Base-by-base conservation (phyloP, 2,888 invertebrate species). In the Apamea anceps region DNA sequence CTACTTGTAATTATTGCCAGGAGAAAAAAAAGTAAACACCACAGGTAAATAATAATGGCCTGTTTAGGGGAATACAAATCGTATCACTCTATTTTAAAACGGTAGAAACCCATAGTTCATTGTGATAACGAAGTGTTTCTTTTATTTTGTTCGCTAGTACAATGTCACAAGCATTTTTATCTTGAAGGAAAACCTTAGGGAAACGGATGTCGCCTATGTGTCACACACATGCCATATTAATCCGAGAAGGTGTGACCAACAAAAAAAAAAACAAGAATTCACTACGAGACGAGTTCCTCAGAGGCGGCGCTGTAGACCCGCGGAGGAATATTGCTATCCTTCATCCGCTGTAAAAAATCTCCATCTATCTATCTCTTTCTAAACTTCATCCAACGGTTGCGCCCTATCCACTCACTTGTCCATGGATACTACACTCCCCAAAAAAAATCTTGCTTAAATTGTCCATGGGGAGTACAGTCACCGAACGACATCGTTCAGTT, bases 1-100 rank as follows among this genome's bases (percentile, higher is more conserved):
- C 15, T n/a, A 21, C 13, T 54, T 25, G 28, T 65, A n/a, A 32
- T 45, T 32, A 77, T 77, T 77, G 77, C 77, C 77, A 77, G 45
- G 1, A 32, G 13, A 48, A 42, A 74, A 75, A 73, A 65, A 32
- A 0, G 0, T 45, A 10, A 25, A 42, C 0, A 37, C 28, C 37
- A 75, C n/a, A 75, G 32, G 15, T 57, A 32, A 45, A 5, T 74
- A 45, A 21, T 13, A 48, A n/a, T 32, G 15, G 2, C n/a, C 15
- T 15, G 28, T 28, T 28, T 25, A 45, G 0, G 2, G 10, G 0
- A 8, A 51, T 42, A 32, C 32, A 54, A 37, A 72, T n/a, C 21
- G 13, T n/a, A n/a, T 15, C 18, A 12, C 2, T 32, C 8, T n/a
- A 37, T 37, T 70, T 28, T 5, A 8, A 8, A 48, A 32, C 18